Base-by-base conservation (phyloP, 2,113 vertebrate species). In the Benitochromis conjunctus region DNA sequence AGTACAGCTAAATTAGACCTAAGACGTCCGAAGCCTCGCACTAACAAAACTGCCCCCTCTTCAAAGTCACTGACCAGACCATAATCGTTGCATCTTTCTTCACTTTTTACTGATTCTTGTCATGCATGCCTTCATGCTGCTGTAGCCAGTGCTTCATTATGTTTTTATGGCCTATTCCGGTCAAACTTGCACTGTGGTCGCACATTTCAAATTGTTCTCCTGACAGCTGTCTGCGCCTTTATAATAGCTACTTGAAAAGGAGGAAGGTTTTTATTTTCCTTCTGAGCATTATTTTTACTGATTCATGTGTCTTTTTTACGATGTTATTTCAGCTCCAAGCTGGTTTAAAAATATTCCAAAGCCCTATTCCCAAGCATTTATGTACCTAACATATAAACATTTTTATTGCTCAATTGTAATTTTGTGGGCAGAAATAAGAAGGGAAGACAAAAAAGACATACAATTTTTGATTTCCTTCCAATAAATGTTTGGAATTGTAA, bases 401-500 rank as follows among this genome's bases (percentile, higher is more conserved):
- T 93, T 94, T 94, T 95, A 93, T 91, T 87, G 89, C 80, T 81
- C 64, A 7, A 86, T 92, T 94, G 86, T 94, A 91, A 92, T 94
- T 94, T 94, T 93, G 88, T 79, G 93, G 92, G 83, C 58, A 83
- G 81, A 62, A 89, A 83, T 82, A 91, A 86, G 86, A 84, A 79
- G 29, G 69, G 31, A 76, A 85, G 82, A 93, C 87, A 91, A 94
- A 92, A 92, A 92, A 86, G 86, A 89, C 84, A 89, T 71, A 29
- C 57, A 87, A 79, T 91, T 95, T 91, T 94, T 94, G 94, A 94
- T 94, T 96, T 95, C 88, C 92, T 84, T 93, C 91, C 92, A 95
- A 93, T 92, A 95, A 95, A 96, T 93, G 89, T 94, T 94, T 92
- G 91, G 89, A 93, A 91, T 92, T 91, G 90, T 88, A 93, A 92